Evolutionary conservation across 2,888 invertebrate genomes (phyloP).

Genomic region (Lasioglossum villosulum): DNA sequence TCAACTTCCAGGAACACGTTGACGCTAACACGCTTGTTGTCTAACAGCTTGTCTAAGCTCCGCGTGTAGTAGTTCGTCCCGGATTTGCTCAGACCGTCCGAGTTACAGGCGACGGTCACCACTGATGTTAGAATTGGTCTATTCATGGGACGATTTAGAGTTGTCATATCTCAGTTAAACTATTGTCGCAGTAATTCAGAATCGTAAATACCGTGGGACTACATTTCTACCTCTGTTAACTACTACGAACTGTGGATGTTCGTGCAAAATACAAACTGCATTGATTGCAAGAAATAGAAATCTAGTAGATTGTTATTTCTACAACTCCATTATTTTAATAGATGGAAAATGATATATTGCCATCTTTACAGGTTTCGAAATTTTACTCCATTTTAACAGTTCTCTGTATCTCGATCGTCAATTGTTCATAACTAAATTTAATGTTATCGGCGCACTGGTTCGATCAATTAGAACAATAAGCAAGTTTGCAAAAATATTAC

Average conservation of each 20-base stretch:
- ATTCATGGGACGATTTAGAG: background rate
- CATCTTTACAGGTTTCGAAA: too few species aligned
- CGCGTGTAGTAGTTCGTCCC: constrained; percentile 24
- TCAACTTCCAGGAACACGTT: background rate
- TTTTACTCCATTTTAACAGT: too few species aligned
- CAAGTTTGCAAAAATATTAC: too few species aligned
- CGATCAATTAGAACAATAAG: too few species aligned
- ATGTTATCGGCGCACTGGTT: too few species aligned
- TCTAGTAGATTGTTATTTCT: too few species aligned
- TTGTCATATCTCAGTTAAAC: background rate
- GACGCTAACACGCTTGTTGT: background rate
- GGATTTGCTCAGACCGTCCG: constrained; percentile 1
- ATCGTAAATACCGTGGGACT: background rate
- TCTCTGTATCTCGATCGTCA: too few species aligned
- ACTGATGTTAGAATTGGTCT: constrained; percentile 6
- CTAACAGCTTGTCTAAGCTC: constrained; percentile 5
- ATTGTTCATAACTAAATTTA: too few species aligned
- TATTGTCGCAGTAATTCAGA: background rate
- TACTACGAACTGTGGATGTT: background rate
- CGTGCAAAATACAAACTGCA: too few species aligned
- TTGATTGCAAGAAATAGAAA: too few species aligned
- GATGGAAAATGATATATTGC: too few species aligned
- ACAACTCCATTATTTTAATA: too few species aligned
- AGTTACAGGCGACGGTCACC: background rate
- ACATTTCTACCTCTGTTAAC: background rate